phyloP scores from a whole-genome alignment of 1,140 invertebrate species.

The Musca vetustissima region DNA sequence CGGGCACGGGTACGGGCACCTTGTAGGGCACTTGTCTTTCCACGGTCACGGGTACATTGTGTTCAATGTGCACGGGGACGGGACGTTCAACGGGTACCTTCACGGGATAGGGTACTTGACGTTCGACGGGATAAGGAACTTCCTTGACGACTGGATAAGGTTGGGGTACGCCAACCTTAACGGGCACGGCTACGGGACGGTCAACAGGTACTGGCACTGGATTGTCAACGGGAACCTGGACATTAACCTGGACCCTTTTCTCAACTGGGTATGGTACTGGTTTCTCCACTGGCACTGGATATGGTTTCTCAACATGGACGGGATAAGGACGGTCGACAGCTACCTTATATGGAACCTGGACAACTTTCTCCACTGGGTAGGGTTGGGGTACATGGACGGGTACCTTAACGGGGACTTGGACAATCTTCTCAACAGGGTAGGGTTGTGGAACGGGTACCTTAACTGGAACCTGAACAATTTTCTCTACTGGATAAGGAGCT shows the following conservation, averaged over 20 bases:
- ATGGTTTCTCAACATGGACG: slow-evolving; percentile 61
- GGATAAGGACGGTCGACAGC: slow-evolving; percentile 57
- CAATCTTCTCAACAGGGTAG: slow-evolving; percentile 53
- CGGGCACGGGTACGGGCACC: slow-evolving; percentile 63
- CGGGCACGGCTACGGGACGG: slow-evolving; percentile 61
- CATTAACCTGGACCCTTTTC: slow-evolving; percentile 62
- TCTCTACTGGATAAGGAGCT: slow-evolving; percentile 54
- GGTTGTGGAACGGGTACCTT: slow-evolving; percentile 58
- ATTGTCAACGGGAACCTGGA: slow-evolving; percentile 63
- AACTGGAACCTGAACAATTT: slow-evolving; percentile 54
- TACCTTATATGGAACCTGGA: slow-evolving; percentile 57
- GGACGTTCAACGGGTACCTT: slow-evolving; percentile 64
- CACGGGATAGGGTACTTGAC: slow-evolving; percentile 63
- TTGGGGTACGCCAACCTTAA: slow-evolving; percentile 58
- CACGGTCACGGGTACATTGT: slow-evolving; percentile 61
- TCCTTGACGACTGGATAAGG: slow-evolving; percentile 61
- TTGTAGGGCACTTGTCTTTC: slow-evolving; percentile 64
- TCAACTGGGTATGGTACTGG: slow-evolving; percentile 64
- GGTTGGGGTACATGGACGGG: slow-evolving; percentile 62
- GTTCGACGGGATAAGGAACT: slow-evolving; percentile 63
- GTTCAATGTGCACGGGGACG: slow-evolving; percentile 62
- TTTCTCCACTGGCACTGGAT: slow-evolving; percentile 57
- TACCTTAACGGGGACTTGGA: slow-evolving; percentile 57
- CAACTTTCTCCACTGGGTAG: slow-evolving; percentile 38
- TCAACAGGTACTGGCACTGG: slow-evolving; percentile 62